Conservation (phyloP, 92 coral and sea anemone species). For the Diadumene lineata region DNA sequence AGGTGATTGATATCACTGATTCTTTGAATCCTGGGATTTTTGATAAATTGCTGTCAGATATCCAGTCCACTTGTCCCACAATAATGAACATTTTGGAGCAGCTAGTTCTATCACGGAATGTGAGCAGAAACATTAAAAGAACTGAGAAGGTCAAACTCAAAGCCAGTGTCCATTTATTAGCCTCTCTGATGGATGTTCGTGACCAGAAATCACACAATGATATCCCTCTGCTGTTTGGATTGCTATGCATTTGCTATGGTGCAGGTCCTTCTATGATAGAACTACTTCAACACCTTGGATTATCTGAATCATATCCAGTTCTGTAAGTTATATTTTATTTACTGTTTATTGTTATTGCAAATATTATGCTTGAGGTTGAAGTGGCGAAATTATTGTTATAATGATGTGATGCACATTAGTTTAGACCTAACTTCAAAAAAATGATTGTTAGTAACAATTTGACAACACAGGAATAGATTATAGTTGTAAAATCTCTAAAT, state of each 20-base stretch:
- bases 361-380: too few relatives aligned
- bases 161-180: constrained; percentile 33
- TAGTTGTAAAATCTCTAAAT: too few relatives aligned
- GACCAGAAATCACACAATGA: constrained; percentile 41
- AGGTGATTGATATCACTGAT: constrained; percentile 28
- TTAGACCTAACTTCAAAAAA: too few relatives aligned
- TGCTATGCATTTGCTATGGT: constrained; percentile 41
- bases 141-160: constrained; percentile 30
- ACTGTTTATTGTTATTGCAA: too few relatives aligned
- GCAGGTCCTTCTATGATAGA: constrained; percentile 33
- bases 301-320: constrained; percentile 27
- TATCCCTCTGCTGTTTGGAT: constrained; percentile 42
- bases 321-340: constrained; percentile 23
- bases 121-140: constrained; percentile 20
- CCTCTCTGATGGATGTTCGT: constrained; percentile 38
- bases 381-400: too few relatives aligned
- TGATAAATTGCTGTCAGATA: constrained; percentile 3
- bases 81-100: constrained; percentile 50
- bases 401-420: too few relatives aligned
- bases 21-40: constrained; percentile 32
- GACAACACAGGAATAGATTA: too few relatives aligned
- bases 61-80: constrained; percentile 41
- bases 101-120: constrained; percentile 34
- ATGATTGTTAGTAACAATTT: too few relatives aligned
- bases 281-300: constrained; percentile 26